phyloP scores from a whole-genome alignment of 2,113 vertebrate genomes.

The Mormyrus iriodes region DNA sequence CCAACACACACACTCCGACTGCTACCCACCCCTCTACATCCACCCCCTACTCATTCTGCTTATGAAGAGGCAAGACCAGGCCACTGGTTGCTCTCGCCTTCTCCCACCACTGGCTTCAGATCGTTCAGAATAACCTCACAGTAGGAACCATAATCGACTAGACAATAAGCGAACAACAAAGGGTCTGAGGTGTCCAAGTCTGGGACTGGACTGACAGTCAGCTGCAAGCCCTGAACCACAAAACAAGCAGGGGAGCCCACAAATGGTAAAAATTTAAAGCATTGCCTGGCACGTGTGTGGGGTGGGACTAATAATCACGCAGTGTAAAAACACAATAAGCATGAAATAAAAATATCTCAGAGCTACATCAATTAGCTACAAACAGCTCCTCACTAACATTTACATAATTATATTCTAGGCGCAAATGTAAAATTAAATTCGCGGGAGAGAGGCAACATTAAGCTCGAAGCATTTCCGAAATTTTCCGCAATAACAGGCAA shows the following conservation, averaged over 20 bases:
- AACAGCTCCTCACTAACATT: neutral
- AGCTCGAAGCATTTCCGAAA: neutral
- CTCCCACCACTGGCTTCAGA: neutral
- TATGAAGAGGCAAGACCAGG: conserved; percentile 28
- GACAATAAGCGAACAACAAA: conserved; percentile 34
- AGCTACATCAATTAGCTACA: neutral
- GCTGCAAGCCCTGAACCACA: conserved; percentile 53
- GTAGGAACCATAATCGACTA: conserved; percentile 24
- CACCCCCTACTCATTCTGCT: conserved; percentile 18
- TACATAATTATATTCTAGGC: neutral
- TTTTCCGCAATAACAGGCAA: neutral
- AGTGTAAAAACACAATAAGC: neutral
- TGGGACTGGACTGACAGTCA: conserved; percentile 51
- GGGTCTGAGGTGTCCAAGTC: neutral
- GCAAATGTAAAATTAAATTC: neutral
- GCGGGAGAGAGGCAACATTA: neutral
- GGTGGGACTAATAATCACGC: neutral
- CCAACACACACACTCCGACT: neutral
- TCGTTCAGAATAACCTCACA: neutral
- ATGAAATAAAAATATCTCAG: neutral
- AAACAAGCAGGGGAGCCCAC: conserved; percentile 39
- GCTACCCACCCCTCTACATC: neutral
- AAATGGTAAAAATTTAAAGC: neutral
- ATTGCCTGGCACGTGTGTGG: neutral
- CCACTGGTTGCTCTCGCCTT: conserved; percentile 2